Evolutionary conservation across 2,797 vertebrate species (phyloP), one percentile per base, ranked within the genome.

Genomic region (Psittacula derbiana): DNA sequence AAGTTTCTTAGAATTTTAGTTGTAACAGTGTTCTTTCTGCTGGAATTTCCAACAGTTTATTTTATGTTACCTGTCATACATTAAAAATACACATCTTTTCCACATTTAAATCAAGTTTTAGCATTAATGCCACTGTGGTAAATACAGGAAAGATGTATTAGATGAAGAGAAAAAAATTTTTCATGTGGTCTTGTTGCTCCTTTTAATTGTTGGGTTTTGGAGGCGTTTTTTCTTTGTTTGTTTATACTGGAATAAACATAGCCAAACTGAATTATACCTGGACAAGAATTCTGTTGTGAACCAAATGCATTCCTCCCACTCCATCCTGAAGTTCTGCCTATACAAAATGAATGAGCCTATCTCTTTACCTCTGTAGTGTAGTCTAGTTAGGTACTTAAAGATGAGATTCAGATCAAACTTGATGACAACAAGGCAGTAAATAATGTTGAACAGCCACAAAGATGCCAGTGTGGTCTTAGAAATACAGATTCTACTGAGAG

Each of bases 331-430:
- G 16, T 80, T 65, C 41, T 47, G 21, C 24, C 20, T 78, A 47
- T 18, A 7, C 52, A 5, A 40, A 41, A 57, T 10, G 6, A 69
- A 58, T 1, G 0, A 80, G 4, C 6, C 6, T 53, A 24, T 44
- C 13, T 74, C 19, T 46, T 9, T 84, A 10, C 2, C 10, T 86
- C 30, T 50, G 25, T 8, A 61, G 2, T 50, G 3, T 65, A 41
- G 18, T 78, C 38, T 21, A 53, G 7, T 31, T 36, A n/a, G 5
- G 9, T 40, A 70, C 30, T 70, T 57, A 66, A 55, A 84, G 18
- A 60, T 16, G 12, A 60, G 7, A 61, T 61, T 81, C 30, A 65
- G n/a, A 73, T 78, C 46, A 61, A 88, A 78, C 5, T 25, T 66
- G 10, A 36, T 74, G 0, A 1, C 15, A 43, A 18, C 3, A 61